Conservation (phyloP, 2,797 vertebrate species). For the Hapalemur alaotrensis region DNA sequence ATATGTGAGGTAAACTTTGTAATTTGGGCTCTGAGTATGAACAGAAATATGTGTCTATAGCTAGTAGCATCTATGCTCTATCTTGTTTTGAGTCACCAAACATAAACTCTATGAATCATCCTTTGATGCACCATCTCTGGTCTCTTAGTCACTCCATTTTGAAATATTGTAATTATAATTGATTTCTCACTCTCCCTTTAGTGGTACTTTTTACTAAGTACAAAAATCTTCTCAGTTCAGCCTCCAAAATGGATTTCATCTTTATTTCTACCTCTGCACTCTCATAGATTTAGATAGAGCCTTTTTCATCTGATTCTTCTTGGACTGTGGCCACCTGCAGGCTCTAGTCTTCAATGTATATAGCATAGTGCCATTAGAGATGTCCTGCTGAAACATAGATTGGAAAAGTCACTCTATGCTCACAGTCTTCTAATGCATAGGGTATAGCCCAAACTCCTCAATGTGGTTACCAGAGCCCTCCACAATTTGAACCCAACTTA, state of each 20-base stretch:
- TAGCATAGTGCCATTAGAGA: not conserved
- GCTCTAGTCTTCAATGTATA: not conserved
- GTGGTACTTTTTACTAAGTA: not conserved
- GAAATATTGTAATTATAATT: not conserved
- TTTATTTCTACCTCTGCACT: not conserved
- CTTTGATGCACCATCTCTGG: not conserved
- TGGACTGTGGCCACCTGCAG: not conserved
- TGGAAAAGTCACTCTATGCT: not conserved
- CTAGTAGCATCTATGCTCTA: not conserved
- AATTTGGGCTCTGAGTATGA: not conserved
- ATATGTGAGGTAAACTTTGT: not conserved
- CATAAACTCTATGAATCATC: not conserved
- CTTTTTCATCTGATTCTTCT: not conserved
- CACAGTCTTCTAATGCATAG: not conserved
- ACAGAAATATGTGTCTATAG: not conserved
- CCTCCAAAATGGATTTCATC: constrained; percentile 2
- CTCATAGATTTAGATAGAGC: not conserved
- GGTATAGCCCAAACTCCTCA: not conserved
- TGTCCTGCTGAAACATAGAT: not conserved
- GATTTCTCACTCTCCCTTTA: not conserved
- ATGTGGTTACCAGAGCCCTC: not conserved
- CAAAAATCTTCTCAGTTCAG: constrained; percentile 25
- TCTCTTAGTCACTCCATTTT: constrained; percentile 11
- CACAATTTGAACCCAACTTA: not conserved
- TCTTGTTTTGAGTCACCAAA: constrained; percentile 17